These are phyloP conservation scores for Xanthostigma xanthostigma DNA, from an alignment of 2,888 invertebrate species.

Conservation along the genomic window DNA sequence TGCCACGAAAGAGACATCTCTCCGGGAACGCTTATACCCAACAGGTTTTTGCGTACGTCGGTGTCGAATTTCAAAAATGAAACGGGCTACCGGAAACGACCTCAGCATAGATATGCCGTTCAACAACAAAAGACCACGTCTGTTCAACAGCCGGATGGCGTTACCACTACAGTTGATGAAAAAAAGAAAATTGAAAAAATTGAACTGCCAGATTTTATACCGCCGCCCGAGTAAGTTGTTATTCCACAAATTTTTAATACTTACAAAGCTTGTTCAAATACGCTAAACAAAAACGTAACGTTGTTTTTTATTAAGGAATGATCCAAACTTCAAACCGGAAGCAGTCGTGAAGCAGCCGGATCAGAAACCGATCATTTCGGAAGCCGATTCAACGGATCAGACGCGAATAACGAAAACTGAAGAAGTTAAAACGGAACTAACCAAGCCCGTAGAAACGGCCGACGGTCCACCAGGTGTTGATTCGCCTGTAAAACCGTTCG, in stretches of 20 bases:
- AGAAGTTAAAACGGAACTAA: neutral
- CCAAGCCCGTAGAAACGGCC: neutral
- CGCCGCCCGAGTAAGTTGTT: slow-evolving; percentile 5
- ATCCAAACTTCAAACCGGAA: slow-evolving; percentile 8
- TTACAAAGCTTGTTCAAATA: neutral
- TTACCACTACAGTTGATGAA: slow-evolving; percentile 10
- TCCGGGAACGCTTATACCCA: slow-evolving; percentile 85
- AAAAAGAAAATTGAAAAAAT: slow-evolving; percentile 1
- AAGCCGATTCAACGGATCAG: slow-evolving; percentile 29
- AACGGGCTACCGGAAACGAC: slow-evolving; percentile 64
- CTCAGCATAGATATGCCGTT: slow-evolving; percentile 11
- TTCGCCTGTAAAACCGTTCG: neutral
- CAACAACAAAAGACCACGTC: neutral
- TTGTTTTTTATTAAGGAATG: slow-evolving; percentile 2
- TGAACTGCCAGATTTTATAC: slow-evolving; percentile 5
- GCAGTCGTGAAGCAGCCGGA: slow-evolving; percentile 16
- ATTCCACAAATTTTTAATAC: neutral
- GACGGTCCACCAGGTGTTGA: slow-evolving; percentile 5
- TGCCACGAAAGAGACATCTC: slow-evolving; percentile 87
- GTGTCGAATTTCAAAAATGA: slow-evolving; percentile 84
- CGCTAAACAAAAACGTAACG: slow-evolving; percentile 6
- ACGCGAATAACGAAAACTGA: slow-evolving; percentile 13
- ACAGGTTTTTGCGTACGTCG: slow-evolving; percentile 74
- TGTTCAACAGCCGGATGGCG: slow-evolving; percentile 3
- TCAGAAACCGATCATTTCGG: slow-evolving; percentile 27